These are phyloP conservation scores for Thamnophis sirtalis DNA, from an alignment of 2,113 vertebrate genomes.

Conservation along the genomic window DNA sequence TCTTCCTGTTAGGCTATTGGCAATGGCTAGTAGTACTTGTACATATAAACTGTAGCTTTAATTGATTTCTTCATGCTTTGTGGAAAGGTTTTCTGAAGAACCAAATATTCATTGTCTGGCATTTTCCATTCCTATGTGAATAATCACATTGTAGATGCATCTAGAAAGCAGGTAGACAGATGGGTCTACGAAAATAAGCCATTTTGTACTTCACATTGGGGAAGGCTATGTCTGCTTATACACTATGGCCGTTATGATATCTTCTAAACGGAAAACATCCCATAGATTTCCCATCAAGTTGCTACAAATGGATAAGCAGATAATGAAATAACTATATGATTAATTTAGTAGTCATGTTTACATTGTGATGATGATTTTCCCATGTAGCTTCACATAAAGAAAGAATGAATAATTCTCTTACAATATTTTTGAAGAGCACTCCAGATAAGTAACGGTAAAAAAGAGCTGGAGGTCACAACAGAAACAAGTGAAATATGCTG, in stretches of 20 bases:
- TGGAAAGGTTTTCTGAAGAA: not conserved
- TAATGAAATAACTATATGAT: slow-evolving; percentile 32
- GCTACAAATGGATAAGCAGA: not conserved
- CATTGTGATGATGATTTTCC: slow-evolving; percentile 15
- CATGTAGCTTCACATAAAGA: slow-evolving; percentile 34
- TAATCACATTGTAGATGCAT: not conserved
- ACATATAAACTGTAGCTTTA: not conserved
- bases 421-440: slow-evolving; percentile 45
- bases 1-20: not conserved
- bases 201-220: not conserved
- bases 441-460: slow-evolving; percentile 38
- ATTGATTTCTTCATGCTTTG: not conserved
- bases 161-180: not conserved
- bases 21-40: not conserved
- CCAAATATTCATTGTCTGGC: not conserved
- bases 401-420: slow-evolving; percentile 36
- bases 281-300: not conserved
- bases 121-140: not conserved
- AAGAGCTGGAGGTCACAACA: slow-evolving; percentile 48
- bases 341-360: not conserved
- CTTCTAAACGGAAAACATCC: slow-evolving; percentile 12
- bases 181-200: not conserved
- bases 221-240: not conserved
- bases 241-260: not conserved
- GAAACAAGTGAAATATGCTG: slow-evolving; percentile 60